Base-by-base conservation (phyloP, 2,888 invertebrate genomes). In the Malthinus flaveolus region DNA sequence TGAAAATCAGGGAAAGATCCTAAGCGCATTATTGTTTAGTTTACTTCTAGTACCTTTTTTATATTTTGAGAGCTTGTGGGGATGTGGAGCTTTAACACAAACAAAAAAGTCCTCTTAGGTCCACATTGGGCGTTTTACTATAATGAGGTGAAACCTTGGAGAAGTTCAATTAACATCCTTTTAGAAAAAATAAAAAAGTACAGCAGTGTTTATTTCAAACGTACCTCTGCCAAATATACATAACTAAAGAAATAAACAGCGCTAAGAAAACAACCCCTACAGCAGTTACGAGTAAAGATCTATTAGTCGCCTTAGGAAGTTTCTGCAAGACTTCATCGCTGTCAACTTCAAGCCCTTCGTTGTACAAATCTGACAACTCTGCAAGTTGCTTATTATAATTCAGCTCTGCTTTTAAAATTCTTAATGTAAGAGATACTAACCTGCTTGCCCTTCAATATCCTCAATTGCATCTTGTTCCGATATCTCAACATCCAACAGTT, bases 361-460 rank as follows among this genome's bases (percentile, higher is more conserved):
- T 74, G 61, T 78, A 80, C 66, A 79, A 76, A 64, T 79, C 79
- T 4, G 74, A 66, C 32, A 79, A 75, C 74, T 80, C 80, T 79
- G 51, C 31, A 53, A 62, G 13, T n/a, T 33, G 9, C 42, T 13
- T 4, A 12, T 48, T 7, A 34, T 34, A 12, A 33, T 37, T 23
- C 5, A 5, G 23, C 5, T 23, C 2, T 23, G 5, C 5, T 2
- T 23, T 23, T 23, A 23, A 23, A 2, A 5, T 23, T 23, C 2
- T 23, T 23, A 23, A 23, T 23, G 5, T 23, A 23, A 23, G 3
- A 31, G 31, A 33, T 42, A 35, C 58, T 56, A 66, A 88, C 93
- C 92, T 66, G 91, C 89, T 72, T 91, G 86, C 1, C 87, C 85
- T 78, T 95, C 95, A 23, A 89, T 81, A 67, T 91, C 88, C 62